A percentile compares a stretch with the other conserved stretches of the same genome.
phyloP scores from a whole-genome alignment of 1,140 invertebrate genomes.

The Cotesia glomerata region DNA sequence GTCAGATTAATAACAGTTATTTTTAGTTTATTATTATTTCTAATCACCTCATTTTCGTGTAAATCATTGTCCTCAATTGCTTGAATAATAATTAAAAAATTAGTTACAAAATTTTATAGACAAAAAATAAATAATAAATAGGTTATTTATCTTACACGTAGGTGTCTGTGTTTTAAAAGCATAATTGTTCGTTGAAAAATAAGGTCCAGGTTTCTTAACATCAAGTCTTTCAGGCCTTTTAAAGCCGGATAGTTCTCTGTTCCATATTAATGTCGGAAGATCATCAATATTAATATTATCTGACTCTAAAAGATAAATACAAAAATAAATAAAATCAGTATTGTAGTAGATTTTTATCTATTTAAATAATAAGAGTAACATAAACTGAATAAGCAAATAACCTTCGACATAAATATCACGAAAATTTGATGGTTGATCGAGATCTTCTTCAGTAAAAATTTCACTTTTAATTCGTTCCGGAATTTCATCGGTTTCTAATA shows the following conservation, averaged over 20 bases:
- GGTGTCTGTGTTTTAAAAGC: conserved; percentile 58
- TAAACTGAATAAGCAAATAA: background rate
- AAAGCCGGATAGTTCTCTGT: conserved; percentile 69
- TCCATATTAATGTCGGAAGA: conserved; percentile 47
- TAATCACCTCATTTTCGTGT: conserved; percentile 2
- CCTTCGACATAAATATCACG: conserved; percentile 21
- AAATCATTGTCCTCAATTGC: background rate
- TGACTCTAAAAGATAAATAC: conserved; percentile 14
- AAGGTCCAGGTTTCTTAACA: conserved; percentile 93
- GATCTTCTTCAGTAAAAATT: conserved; percentile 71
- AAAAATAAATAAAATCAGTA: conserved; percentile 1
- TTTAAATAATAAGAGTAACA: background rate
- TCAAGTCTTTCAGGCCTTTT: conserved; percentile 85
- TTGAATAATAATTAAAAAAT: conserved; percentile 1
- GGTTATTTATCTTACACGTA: conserved; percentile 24
- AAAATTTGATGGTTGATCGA: conserved; percentile 56
- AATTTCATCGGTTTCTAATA: conserved; percentile 40
- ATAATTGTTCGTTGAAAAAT: conserved; percentile 70
- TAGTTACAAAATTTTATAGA: conserved; percentile 13
- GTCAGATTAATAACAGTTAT: background rate
- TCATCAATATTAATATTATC: conserved; percentile 39
- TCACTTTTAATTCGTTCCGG: conserved; percentile 44
- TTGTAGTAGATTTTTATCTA: background rate
- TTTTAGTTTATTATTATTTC: background rate
- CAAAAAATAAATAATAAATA: background rate